Evolutionary conservation across 2,888 invertebrate species (phyloP), one percentile per base, ranked within the genome.

Genomic region (Arctia plantaginis): DNA sequence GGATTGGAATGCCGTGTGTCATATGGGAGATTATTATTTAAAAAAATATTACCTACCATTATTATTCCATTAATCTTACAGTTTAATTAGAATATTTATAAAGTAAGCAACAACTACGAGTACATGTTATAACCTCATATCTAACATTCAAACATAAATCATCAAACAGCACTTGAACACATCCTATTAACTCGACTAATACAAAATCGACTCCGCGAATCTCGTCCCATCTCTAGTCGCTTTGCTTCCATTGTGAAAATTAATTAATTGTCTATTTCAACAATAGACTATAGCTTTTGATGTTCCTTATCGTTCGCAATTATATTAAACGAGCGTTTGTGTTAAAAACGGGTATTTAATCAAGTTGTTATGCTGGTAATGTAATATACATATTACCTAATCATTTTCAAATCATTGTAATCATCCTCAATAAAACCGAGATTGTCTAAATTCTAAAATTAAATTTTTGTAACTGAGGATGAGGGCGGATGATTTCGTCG

Each of bases 251-350:
- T 88, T 88, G 88, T 88, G 79, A 77, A 73, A 82, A 82, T 87
- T 88, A 87, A 87, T 87, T 87, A 87, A 86, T 83, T 81, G 85
- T 84, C 86, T 83, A 80, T 82, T 75, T 72, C 80, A 80, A 85
- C 82, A 80, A 85, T 86, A 80, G 85, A 82, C 77, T 78, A 78
- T 39, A 71, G 82, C 83, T 81, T 85, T 86, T 86, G 86, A 84
- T 82, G 81, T 81, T 79, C 80, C 59, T 66, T 80, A 81, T 74
- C 64, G 66, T 76, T 72, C 73, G 73, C 72, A 79, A 78, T 83
- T 82, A 78, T 83, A 64, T 68, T 68, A 69, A 76, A 80, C 30
- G 67, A 33, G 30, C 41, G 70, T 83, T 75, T 80, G 44, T 72
- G 66, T 73, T 78, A 69, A 80, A 83, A 84, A 82, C 75, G 51